Evolutionary conservation across 92 coral and sea anemone genomes (phyloP).

Genomic region (Porites cylindrica): DNA sequence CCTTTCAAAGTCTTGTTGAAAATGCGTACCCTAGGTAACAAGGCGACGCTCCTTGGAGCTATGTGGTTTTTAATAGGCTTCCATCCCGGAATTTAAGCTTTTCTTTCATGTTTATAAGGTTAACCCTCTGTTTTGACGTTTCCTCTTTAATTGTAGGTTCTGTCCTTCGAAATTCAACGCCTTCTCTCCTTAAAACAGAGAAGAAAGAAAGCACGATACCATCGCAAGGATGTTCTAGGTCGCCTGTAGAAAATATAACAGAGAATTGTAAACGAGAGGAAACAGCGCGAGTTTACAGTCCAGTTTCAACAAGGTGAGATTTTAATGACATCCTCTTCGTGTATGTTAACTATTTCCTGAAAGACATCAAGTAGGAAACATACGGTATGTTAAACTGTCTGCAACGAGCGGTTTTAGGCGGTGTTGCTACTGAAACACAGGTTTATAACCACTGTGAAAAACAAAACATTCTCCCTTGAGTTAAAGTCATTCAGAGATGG

Average conservation of each 20-base stretch:
- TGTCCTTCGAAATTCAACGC: slow-evolving; percentile 65
- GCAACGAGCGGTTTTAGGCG: too few relatives aligned
- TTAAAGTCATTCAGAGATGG: too few relatives aligned
- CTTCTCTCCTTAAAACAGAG: slow-evolving; percentile 46
- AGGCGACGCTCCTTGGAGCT: neutral
- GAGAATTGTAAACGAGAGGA: slow-evolving; percentile 32
- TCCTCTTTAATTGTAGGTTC: neutral
- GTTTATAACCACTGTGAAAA: too few relatives aligned
- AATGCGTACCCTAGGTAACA: neutral
- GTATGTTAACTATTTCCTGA: too few relatives aligned
- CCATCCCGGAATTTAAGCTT: neutral
- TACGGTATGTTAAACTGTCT: too few relatives aligned
- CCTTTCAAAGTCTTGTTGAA: neutral
- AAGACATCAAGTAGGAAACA: too few relatives aligned
- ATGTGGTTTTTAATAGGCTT: neutral
- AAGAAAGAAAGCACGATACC: slow-evolving; percentile 26
- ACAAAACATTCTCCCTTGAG: too few relatives aligned
- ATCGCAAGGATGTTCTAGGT: neutral
- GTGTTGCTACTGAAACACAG: too few relatives aligned
- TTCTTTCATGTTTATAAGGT: neutral
- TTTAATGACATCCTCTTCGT: neutral
- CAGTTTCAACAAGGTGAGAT: slow-evolving; percentile 57
- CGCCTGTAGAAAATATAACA: neutral
- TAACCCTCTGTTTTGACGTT: neutral
- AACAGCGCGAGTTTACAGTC: slow-evolving; percentile 45